phyloP scores from a whole-genome alignment of 2,797 vertebrate species.

The Squalus acanthias region DNA sequence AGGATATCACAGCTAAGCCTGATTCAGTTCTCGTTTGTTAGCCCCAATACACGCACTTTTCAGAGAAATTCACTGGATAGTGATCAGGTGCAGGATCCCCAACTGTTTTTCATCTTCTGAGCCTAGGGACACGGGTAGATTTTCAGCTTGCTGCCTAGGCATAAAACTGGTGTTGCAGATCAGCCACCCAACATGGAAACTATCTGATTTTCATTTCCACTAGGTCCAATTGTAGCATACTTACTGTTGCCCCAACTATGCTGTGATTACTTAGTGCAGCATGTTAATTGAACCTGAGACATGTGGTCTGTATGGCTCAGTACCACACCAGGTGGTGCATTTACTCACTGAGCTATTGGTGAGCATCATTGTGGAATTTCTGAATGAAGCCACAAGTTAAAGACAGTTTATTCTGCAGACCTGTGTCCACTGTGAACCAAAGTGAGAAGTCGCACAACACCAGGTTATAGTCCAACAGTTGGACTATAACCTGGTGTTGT shows the following conservation, averaged over 20 bases:
- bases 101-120: background rate
- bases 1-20: background rate
- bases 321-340: background rate
- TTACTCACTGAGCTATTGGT: background rate
- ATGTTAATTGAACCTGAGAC: background rate
- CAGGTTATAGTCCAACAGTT: too few relatives aligned
- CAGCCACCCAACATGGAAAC: background rate
- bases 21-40: background rate
- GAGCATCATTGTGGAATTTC: background rate
- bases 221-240: background rate
- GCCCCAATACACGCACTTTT: background rate
- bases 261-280: background rate
- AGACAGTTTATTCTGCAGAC: background rate
- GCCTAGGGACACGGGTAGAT: background rate
- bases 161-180: background rate
- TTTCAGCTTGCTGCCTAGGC: background rate
- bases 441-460: background rate
- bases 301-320: background rate
- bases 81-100: background rate
- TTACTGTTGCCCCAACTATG: background rate
- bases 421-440: background rate
- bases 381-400: background rate
- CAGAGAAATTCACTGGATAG: background rate
- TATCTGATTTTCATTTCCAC: background rate
- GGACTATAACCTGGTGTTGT: too few relatives aligned